Evolutionary conservation across 2,797 vertebrate genomes (phyloP).

Genomic region (Periparus ater): DNA sequence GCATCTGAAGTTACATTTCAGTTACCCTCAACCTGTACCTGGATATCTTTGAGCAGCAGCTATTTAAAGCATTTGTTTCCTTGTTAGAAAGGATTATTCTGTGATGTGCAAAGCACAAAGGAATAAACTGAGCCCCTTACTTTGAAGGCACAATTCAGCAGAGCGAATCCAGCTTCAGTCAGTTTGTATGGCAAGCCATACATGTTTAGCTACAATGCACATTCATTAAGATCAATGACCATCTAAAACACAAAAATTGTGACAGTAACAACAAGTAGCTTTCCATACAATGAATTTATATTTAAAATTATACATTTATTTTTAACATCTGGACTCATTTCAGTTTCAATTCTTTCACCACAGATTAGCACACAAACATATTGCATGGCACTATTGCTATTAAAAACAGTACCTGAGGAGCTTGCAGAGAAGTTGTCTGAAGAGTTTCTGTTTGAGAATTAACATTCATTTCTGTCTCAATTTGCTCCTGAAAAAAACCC

Average conservation of each 20-base stretch:
- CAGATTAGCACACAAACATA: not conserved
- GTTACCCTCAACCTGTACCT: not conserved
- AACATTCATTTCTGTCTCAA: constrained; percentile 76
- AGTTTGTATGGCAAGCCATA: constrained; percentile 65
- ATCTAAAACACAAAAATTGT: constrained; percentile 61
- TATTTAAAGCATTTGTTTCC: constrained; percentile 21
- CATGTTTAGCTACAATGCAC: constrained; percentile 61
- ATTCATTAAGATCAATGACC: constrained; percentile 59
- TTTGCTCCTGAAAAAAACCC: constrained; percentile 73
- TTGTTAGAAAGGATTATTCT: constrained; percentile 30
- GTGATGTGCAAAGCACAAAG: constrained; percentile 50
- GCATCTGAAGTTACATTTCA: not conserved
- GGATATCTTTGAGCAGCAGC: not conserved
- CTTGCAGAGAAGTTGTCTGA: constrained; percentile 75
- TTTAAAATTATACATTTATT: not conserved
- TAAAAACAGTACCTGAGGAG: constrained; percentile 79
- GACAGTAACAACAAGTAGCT: constrained; percentile 47
- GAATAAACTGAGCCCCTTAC: constrained; percentile 57
- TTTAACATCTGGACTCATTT: constrained; percentile 14
- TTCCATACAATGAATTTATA: constrained; percentile 12
- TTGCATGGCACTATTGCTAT: not conserved
- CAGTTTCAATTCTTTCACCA: not conserved
- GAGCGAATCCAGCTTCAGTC: constrained; percentile 47
- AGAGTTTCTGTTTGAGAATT: constrained; percentile 75
- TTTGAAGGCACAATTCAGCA: constrained; percentile 61